Percentiles rank a stretch among this genome's conserved stretches.
Conservation (phyloP, 2,797 vertebrate genomes). For the Bovichtus diacanthus region DNA sequence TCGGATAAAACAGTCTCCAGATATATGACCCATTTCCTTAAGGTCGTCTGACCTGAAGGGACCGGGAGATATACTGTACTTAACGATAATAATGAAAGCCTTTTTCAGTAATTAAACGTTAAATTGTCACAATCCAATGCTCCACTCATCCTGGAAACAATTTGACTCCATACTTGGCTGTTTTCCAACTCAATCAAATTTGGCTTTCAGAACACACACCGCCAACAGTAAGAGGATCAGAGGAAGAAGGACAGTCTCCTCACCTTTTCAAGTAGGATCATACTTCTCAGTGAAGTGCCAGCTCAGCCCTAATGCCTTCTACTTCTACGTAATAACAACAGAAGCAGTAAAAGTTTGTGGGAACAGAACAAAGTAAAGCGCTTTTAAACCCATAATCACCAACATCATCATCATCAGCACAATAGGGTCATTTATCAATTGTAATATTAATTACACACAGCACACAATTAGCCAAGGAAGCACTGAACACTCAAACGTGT, state of each 20-base stretch:
- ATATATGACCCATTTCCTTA: slow-evolving; percentile 6
- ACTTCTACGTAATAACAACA: background rate
- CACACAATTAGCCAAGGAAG: background rate
- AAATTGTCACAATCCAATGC: background rate
- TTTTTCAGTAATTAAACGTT: slow-evolving; percentile 38
- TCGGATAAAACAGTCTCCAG: background rate
- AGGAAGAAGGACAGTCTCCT: slow-evolving; percentile 23
- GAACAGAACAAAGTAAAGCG: background rate
- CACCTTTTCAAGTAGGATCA: slow-evolving; percentile 18
- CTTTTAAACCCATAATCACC: background rate
- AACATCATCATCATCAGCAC: too few relatives aligned
- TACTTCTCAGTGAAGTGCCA: slow-evolving; percentile 7
- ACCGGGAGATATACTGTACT: background rate
- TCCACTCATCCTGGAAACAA: slow-evolving; percentile 23
- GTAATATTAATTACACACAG: background rate
- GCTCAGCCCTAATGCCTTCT: slow-evolving; percentile 1
- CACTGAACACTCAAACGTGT: background rate
- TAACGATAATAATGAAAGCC: slow-evolving; percentile 39
- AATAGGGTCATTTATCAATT: background rate
- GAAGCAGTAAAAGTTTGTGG: background rate
- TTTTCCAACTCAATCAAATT: slow-evolving; percentile 27
- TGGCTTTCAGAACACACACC: slow-evolving; percentile 25
- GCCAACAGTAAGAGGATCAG: slow-evolving; percentile 8
- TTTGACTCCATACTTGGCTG: slow-evolving; percentile 24
- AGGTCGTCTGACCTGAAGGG: background rate